Conservation (phyloP, 2,113 vertebrate genomes). For the Heterotilapia buettikoferi region DNA sequence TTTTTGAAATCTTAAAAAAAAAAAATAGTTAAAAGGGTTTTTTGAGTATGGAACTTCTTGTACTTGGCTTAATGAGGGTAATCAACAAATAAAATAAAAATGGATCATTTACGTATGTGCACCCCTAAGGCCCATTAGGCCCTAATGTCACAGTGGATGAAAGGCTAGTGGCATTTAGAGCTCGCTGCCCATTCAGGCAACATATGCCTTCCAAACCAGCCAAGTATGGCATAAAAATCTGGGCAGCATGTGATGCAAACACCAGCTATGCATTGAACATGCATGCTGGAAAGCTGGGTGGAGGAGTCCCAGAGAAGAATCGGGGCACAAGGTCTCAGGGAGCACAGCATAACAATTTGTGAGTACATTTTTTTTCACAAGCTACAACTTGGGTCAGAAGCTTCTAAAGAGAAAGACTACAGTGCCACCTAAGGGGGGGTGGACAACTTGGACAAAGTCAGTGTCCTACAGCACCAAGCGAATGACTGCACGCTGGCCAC, state of each 20-base stretch:
- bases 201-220: neutral
- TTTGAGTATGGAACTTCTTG: neutral
- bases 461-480: neutral
- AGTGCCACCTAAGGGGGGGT: neutral
- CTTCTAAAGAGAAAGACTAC: neutral
- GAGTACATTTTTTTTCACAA: neutral
- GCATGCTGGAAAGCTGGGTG: neutral
- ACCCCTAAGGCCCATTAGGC: neutral
- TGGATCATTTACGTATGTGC: neutral
- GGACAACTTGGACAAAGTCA: neutral
- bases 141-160: neutral
- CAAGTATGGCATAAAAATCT: neutral
- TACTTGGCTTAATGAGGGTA: neutral
- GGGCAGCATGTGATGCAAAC: neutral
- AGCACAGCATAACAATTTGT: neutral
- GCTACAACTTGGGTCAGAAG: neutral
- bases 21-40: neutral
- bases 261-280: neutral
- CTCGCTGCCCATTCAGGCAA: neutral
- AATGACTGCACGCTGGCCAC: neutral
- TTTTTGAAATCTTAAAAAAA: neutral
- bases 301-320: neutral
- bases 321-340: neutral
- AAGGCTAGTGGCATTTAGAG: neutral
- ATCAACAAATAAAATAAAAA: neutral